Evolutionary conservation across 1,140 invertebrate genomes (phyloP), one percentile per base, ranked within the genome.

Genomic region (Subanguina moxae): DNA sequence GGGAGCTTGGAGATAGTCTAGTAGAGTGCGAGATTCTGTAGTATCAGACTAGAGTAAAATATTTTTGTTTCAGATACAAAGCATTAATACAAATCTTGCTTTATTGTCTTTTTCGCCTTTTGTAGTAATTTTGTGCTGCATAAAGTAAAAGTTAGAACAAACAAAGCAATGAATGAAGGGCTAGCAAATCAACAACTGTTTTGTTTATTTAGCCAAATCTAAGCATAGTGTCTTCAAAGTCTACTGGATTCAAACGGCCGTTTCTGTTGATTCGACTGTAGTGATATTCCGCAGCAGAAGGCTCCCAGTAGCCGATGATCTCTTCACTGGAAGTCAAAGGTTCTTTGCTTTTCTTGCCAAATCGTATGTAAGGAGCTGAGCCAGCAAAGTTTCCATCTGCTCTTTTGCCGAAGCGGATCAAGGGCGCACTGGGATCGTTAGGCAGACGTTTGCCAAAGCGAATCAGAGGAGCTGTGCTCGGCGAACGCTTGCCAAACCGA

Each of bases 351-450:
- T 71, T 38, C 46, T 72, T 72, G 28, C 73, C 73, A 62, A 75
- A 76, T 25, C 74, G 66, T 57, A 75, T 73, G 42, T 65, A 64
- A 0, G 74, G 74, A 21, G 63, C 75, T 1, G 57, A 58, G 28
- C 42, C 30, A 13, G 27, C 21, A 17, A 46, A 58, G 28, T 56
- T 32, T 13, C 48, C 19, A 7, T 52, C 27, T 13, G 72, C 52
- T 32, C 73, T 57, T 56, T 78, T 75, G 19, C 73, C 73, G 38
- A 75, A 75, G 13, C 73, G 73, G 64, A 75, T 75, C 43, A 75
- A 57, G 1, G 73, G 73, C 27, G 67, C 61, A 45, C 38, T 62
- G 52, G 57, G 25, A 15, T 48, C 64, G n/a, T 57, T 57, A 32
- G 28, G 48, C 19, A 42, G 43, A 25, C 73, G 73, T 76, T 75